These are phyloP conservation scores for Salvelinus alpinus DNA, from an alignment of 2,113 vertebrate genomes.

Conservation along the genomic window DNA sequence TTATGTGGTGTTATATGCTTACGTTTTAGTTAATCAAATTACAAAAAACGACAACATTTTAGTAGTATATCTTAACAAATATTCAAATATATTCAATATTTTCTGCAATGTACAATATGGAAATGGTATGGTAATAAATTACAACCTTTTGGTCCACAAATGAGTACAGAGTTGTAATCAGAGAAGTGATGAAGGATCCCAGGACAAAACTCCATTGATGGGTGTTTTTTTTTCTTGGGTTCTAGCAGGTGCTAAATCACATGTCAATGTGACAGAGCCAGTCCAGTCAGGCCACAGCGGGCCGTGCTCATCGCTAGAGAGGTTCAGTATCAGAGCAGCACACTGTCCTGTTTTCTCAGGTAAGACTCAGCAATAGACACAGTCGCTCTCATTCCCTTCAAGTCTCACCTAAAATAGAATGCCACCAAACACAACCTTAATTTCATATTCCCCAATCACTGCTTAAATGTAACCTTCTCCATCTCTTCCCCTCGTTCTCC, in stretches of 20 bases:
- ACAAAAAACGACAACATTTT: neutral
- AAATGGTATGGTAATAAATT: neutral
- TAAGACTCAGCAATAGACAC: constrained; percentile 71
- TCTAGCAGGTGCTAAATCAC: neutral
- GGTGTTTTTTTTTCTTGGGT: neutral
- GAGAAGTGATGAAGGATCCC: neutral
- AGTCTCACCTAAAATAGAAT: constrained; percentile 73
- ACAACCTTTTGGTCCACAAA: neutral
- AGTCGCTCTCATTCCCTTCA: constrained; percentile 69
- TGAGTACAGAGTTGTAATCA: neutral
- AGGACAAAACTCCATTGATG: neutral
- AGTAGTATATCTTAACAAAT: neutral
- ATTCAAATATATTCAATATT: neutral
- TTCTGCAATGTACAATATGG: neutral
- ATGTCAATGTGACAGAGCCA: constrained; percentile 20
- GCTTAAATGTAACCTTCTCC: constrained; percentile 69
- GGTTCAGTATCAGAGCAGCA: constrained; percentile 31
- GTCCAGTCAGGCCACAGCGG: constrained; percentile 20
- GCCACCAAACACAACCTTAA: constrained; percentile 69
- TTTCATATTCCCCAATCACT: constrained; percentile 70
- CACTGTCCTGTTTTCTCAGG: constrained; percentile 53
- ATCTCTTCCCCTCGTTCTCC: constrained; percentile 16
- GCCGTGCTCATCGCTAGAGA: constrained; percentile 17
- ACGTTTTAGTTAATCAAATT: neutral
- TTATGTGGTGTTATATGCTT: neutral